phyloP scores from a whole-genome alignment of 1,140 invertebrate species.

The Tribolium castaneum region DNA sequence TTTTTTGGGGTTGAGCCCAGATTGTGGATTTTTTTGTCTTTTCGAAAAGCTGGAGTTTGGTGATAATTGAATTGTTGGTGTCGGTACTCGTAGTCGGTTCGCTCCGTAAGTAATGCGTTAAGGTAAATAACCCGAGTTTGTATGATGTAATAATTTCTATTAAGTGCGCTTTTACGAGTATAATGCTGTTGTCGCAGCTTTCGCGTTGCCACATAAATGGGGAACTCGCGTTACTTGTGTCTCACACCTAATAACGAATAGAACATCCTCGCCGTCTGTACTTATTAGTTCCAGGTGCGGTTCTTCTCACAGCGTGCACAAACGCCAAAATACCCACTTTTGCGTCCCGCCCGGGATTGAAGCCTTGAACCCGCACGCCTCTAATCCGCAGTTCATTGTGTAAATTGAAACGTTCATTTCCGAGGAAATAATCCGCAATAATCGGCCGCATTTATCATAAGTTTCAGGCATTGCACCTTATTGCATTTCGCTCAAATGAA shows the following conservation, averaged over 20 bases:
- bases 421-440: conserved; percentile 36
- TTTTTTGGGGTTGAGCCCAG: too few species aligned
- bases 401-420: conserved; percentile 34
- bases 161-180: conserved; percentile 41
- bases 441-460: conserved; percentile 37
- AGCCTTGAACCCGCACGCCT: neutral
- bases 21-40: neutral
- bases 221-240: conserved; percentile 39
- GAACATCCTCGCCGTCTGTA: conserved; percentile 23
- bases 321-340: conserved; percentile 18
- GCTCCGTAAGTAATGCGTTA: conserved; percentile 31
- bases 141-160: conserved; percentile 43
- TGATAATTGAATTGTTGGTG: conserved; percentile 15
- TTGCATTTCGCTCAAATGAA: conserved; percentile 25
- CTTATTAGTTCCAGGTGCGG: conserved; percentile 39
- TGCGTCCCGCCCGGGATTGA: neutral
- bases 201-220: conserved; percentile 34
- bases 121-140: conserved; percentile 31
- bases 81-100: neutral
- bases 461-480: conserved; percentile 22
- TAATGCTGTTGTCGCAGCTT: conserved; percentile 35
- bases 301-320: conserved; percentile 19
- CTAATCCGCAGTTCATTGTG: conserved; percentile 8
- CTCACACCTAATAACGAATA: conserved; percentile 40
- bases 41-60: neutral